Evolutionary conservation across 53 echinoderm and acorn worm species (phyloP), one percentile per base, ranked within the genome.

Genomic region (Zoroaster sp.): DNA sequence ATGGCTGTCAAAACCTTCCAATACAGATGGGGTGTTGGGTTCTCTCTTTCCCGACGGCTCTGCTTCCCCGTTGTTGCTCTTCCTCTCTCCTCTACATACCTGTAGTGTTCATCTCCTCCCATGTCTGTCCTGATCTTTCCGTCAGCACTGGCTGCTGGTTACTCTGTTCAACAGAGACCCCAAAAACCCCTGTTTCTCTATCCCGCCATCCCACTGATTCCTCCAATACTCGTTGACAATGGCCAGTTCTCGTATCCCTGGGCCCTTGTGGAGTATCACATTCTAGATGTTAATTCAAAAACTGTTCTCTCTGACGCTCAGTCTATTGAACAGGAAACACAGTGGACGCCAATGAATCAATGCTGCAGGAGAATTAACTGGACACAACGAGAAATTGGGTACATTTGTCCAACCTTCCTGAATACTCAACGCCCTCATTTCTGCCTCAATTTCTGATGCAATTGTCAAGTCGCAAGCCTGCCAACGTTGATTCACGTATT

Each of bases 1-100:
- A 21, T 90, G 90, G 25, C 83, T 90, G 40, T 90, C 90, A 35
- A 90, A 73, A 0, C 80, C 80, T 9, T 80, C 66, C 66, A 80
- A 80, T 10, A n/a, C n/a, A n/a, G n/a, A n/a, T n/a, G 20, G 54
- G n/a, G 13, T 17, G 17, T 35, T 31, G 14, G 4, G 78, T 34
- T 0, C 8, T 0, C n/a, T 23, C 1, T 40, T 21, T 65, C 21
- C 63, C n/a, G 13, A 63, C 38, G 40, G 80, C 0, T 21, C 40
- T 11, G 38, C 6, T 17, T 20, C 66, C 3, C 40, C 17, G 42
- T 18, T 20, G n/a, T n/a, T n/a, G n/a, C n/a, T n/a, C n/a, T n/a
- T n/a, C n/a, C n/a, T n/a, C n/a, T n/a, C n/a, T n/a, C n/a, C n/a
- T n/a, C n/a, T n/a, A n/a, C n/a, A n/a, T n/a, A n/a, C n/a, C n/a